These are phyloP conservation scores for Gymnoscopelus microlampas DNA, from an alignment of 2,797 vertebrate species.

Conservation along the genomic window DNA sequence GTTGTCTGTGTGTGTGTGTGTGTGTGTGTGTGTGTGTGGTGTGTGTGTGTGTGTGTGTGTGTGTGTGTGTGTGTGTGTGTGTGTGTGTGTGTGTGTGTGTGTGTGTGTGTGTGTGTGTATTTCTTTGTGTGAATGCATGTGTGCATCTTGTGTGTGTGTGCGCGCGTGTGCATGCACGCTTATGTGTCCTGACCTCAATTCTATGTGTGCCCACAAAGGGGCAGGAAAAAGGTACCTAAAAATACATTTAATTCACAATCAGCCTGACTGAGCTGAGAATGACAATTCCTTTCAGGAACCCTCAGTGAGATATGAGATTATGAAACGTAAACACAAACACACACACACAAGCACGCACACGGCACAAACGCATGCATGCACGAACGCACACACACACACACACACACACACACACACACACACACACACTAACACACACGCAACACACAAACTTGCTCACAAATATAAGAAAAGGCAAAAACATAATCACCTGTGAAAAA, in stretches of 20 bases:
- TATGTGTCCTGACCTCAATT: conserved; percentile 80
- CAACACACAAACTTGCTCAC: not conserved
- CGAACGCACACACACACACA: conserved; percentile 21
- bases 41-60: conserved; percentile 16
- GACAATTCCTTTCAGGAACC: conserved; percentile 70
- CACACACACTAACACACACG: conserved; percentile 1
- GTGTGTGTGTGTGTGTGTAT: conserved; percentile 36
- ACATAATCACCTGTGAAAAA: conserved; percentile 35
- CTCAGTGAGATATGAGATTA: conserved; percentile 66
- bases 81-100: conserved; percentile 61
- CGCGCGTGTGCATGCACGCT: conserved; percentile 24
- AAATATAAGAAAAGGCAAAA: conserved; percentile 15
- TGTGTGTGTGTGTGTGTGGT: conserved; percentile 69
- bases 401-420: conserved; percentile 3
- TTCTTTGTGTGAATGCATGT: too few species aligned
- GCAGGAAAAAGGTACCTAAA: conserved; percentile 72
- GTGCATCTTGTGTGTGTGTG: conserved; percentile 2
- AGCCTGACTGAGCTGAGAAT: conserved; percentile 64
- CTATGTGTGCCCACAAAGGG: conserved; percentile 71
- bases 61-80: conserved; percentile 67
- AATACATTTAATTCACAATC: conserved; percentile 76
- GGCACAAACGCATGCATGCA: conserved; percentile 20
- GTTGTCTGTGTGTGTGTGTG: conserved; percentile 52
- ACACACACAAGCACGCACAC: not conserved
- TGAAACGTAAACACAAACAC: conserved; percentile 50